Evolutionary conservation across 2,888 invertebrate genomes (phyloP).

Genomic region (Altica lythri): DNA sequence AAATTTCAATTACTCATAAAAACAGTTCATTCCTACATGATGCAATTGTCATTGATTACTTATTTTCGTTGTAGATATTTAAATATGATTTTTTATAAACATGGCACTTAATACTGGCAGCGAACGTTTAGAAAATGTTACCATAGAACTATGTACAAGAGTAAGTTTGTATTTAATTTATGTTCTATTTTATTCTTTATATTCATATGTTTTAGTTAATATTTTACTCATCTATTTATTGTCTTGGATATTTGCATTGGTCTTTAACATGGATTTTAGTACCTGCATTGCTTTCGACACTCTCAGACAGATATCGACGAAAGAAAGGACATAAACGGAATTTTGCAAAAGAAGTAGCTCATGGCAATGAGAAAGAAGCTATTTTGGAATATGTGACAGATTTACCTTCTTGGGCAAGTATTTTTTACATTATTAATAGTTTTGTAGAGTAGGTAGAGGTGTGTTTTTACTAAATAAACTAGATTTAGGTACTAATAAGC

Average conservation of each 20-base stretch:
- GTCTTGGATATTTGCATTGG: conserved; percentile 39
- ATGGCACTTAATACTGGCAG: not conserved
- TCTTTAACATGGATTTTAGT: conserved; percentile 40
- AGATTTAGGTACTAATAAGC: not conserved
- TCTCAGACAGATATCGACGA: conserved; percentile 27
- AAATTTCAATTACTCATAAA: too few relatives aligned
- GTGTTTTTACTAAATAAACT: not conserved
- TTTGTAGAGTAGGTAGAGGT: not conserved
- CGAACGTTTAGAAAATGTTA: conserved; percentile 3
- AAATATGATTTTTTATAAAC: conserved; percentile 2
- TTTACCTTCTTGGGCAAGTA: conserved; percentile 44
- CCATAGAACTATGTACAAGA: not conserved
- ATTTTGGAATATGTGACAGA: conserved; percentile 36
- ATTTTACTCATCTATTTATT: conserved; percentile 37
- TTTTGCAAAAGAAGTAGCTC: conserved; percentile 35
- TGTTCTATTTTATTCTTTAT: not conserved
- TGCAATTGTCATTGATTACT: too few relatives aligned
- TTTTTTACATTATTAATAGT: not conserved
- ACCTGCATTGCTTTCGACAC: conserved; percentile 31
- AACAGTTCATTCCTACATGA: too few relatives aligned
- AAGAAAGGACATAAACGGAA: conserved; percentile 30
- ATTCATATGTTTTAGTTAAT: conserved; percentile 31
- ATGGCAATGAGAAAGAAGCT: conserved; percentile 40
- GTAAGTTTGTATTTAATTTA: conserved; percentile 1
- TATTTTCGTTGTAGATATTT: too few relatives aligned